Conservation (phyloP, 2,113 vertebrate genomes). For the Penelope pileata region DNA sequence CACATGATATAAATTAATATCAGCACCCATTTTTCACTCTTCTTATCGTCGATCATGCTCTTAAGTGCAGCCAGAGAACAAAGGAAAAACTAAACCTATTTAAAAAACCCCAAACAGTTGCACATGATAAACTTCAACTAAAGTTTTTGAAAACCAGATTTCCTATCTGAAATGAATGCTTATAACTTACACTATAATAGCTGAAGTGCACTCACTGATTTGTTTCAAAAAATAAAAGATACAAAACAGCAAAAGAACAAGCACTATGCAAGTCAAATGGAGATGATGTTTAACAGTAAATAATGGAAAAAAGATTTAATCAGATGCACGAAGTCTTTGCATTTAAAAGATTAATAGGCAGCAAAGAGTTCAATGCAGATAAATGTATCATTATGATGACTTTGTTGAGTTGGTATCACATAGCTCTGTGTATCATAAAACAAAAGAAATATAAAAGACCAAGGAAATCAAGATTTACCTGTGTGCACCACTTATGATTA, state of each 20-base stretch:
- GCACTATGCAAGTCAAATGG: not conserved
- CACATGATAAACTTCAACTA: not conserved
- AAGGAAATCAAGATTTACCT: not conserved
- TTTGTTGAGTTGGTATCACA: not conserved
- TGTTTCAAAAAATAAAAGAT: slow-evolving; percentile 28
- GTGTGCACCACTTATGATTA: not conserved
- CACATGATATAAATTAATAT: slow-evolving; percentile 33
- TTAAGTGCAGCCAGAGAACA: not conserved
- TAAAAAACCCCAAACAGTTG: not conserved
- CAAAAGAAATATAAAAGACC: not conserved
- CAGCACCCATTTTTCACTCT: not conserved
- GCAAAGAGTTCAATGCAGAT: not conserved
- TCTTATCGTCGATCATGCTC: not conserved
- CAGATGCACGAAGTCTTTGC: not conserved
- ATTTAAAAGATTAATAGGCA: slow-evolving; percentile 25
- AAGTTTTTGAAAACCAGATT: slow-evolving; percentile 7
- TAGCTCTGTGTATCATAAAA: slow-evolving; percentile 8
- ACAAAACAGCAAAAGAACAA: not conserved
- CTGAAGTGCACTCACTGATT: not conserved
- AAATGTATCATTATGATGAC: not conserved
- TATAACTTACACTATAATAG: not conserved
- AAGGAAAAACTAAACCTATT: not conserved
- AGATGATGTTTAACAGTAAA: slow-evolving; percentile 45
- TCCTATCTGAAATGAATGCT: slow-evolving; percentile 40
- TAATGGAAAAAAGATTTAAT: not conserved